phyloP scores from a whole-genome alignment of 1,140 invertebrate genomes.

The Alviniconcha marisindica region DNA sequence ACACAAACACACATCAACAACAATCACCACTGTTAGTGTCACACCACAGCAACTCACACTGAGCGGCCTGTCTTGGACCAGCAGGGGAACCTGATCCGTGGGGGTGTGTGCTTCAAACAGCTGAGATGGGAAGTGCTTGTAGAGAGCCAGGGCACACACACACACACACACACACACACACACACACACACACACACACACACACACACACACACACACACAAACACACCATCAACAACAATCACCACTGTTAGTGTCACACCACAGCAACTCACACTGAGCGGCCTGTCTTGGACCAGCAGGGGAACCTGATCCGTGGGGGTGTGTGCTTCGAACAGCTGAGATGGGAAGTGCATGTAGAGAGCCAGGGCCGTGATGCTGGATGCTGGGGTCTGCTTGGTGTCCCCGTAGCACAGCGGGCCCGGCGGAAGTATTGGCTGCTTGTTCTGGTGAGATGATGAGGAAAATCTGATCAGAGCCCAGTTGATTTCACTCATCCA shows the following conservation, averaged over 20 bases:
- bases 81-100: not conserved
- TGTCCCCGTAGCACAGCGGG: conserved; percentile 59
- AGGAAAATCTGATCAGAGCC: too few relatives aligned
- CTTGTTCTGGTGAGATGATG: conserved; percentile 36
- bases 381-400: conserved; percentile 1
- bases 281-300: not conserved
- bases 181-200: conserved; percentile 9
- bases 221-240: too few relatives aligned
- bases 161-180: not conserved
- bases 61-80: not conserved
- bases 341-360: conserved; percentile 21
- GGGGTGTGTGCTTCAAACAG: not conserved
- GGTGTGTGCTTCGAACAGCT: conserved; percentile 14
- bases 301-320: not conserved
- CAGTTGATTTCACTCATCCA: not conserved
- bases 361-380: not conserved
- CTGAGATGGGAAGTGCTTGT: conserved; percentile 22
- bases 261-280: not conserved
- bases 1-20: too few relatives aligned
- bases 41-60: conserved; percentile 5
- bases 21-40: not conserved
- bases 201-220: too few relatives aligned
- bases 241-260: not conserved
- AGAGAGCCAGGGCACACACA: not conserved
- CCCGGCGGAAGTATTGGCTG: conserved; percentile 51